Base-by-base conservation (phyloP, 1,140 invertebrate species). In the Heliconius nattereri region DNA sequence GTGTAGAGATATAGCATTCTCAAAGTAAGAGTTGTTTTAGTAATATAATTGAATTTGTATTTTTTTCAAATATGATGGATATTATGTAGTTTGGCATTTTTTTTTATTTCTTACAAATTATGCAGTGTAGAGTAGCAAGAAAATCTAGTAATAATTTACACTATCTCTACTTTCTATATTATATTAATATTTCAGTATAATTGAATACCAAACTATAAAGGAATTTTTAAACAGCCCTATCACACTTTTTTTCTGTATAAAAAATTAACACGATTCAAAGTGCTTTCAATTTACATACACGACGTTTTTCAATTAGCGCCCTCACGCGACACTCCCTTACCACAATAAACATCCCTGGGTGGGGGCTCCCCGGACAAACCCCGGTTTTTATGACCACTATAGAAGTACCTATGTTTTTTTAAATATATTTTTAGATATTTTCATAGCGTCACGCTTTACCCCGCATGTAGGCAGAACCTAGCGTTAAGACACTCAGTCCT, bases 251-350 rank as follows among this genome's bases (percentile, higher is more conserved):
- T 26, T 26, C 23, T 66, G 23, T 66, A 66, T 26, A 66, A 29
- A 66, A 45, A 26, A 66, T 29, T 11, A 26, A 66, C 9, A 29
- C 11, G 11, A 16, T 66, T 29, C 60, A 66, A 66, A 66, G 60
- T 66, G 60, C 60, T 66, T 66, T 66, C 60, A 66, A 66, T 66
- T 66, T 66, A 66, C 60, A 66, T 66, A 29, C 60, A 66, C 60
- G 26, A 29, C 60, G 60, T 26, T 66, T 66, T 60, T 66, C 60
- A 66, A 66, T 66, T 66, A 66, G 23, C 60, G 60, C 60, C 60
- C 60, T 16, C 26, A 66, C 57, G 57, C 57, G 11, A 66, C 57
- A 26, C 57, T 2, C 57, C 40, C 57, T 66, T 66, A 66, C 57
- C 57, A 66, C n/a, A 66, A 29, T 26, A 66, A 66, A 66, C n/a